phyloP scores from a whole-genome alignment of 1,140 invertebrate species.

The Camponotus floridanus region DNA sequence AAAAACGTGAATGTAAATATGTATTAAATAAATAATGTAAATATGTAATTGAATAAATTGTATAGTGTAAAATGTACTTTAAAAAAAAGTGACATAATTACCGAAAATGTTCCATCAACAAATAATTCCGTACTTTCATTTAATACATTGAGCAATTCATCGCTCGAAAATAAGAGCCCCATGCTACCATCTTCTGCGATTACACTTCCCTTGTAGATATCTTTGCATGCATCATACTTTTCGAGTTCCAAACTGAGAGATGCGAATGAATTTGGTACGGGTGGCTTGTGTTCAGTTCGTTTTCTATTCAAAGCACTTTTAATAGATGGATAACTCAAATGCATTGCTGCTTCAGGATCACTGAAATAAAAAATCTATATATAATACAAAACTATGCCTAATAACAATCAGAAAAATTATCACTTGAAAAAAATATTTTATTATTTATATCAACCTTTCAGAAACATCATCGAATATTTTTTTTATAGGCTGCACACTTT shows the following conservation, averaged over 20 bases:
- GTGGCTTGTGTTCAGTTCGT: neutral
- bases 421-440: neutral
- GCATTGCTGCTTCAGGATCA: neutral
- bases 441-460: neutral
- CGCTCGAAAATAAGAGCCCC: neutral
- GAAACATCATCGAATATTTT: neutral
- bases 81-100: neutral
- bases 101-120: constrained; percentile 7
- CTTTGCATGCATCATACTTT: neutral
- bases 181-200: neutral
- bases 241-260: neutral
- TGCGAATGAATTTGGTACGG: neutral
- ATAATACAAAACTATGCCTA: too few relatives aligned
- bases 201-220: neutral
- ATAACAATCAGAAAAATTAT: too few relatives aligned
- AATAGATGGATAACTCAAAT: neutral
- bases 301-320: neutral
- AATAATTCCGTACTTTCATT: neutral
- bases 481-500: neutral
- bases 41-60: too few relatives aligned
- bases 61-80: neutral
- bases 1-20: too few relatives aligned
- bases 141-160: neutral
- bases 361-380: neutral
- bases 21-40: too few relatives aligned